phyloP scores from a whole-genome alignment of 1,140 invertebrate species.

The Drosophila orena region DNA sequence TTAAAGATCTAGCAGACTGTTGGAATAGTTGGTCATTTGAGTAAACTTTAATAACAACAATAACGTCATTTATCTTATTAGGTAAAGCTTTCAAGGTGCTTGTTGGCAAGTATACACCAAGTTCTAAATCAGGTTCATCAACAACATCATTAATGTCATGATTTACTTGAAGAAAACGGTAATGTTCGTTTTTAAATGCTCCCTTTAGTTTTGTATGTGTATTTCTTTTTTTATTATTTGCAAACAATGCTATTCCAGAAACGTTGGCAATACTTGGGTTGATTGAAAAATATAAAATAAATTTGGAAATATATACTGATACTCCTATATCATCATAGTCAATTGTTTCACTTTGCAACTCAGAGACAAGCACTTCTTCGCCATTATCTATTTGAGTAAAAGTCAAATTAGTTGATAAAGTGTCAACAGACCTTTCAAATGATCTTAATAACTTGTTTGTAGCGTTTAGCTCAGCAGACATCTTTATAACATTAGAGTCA shows the following conservation, averaged over 20 bases:
- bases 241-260: conserved; percentile 86
- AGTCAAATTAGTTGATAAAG: conserved; percentile 31
- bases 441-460: conserved; percentile 86
- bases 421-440: conserved; percentile 83
- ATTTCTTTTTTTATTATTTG: conserved; percentile 7
- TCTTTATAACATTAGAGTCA: conserved; percentile 83
- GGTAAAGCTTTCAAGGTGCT: conserved; percentile 63
- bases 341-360: conserved; percentile 37
- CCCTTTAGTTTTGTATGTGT: conserved; percentile 24
- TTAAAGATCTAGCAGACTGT: conserved; percentile 23
- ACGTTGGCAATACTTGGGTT: conserved; percentile 86
- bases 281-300: conserved; percentile 86
- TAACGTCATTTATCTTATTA: background rate
- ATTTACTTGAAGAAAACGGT: conserved; percentile 85
- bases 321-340: conserved; percentile 65
- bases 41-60: conserved; percentile 86
- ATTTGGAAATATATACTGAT: conserved; percentile 73
- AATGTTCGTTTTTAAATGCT: conserved; percentile 84
- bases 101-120: conserved; percentile 86
- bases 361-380: background rate
- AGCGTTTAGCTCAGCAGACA: conserved; percentile 86
- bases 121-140: conserved; percentile 85
- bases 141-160: conserved; percentile 85
- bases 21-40: conserved; percentile 87
- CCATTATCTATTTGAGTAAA: conserved; percentile 1